Conservation (phyloP, 2,797 vertebrate genomes). For the Argya squamiceps region DNA sequence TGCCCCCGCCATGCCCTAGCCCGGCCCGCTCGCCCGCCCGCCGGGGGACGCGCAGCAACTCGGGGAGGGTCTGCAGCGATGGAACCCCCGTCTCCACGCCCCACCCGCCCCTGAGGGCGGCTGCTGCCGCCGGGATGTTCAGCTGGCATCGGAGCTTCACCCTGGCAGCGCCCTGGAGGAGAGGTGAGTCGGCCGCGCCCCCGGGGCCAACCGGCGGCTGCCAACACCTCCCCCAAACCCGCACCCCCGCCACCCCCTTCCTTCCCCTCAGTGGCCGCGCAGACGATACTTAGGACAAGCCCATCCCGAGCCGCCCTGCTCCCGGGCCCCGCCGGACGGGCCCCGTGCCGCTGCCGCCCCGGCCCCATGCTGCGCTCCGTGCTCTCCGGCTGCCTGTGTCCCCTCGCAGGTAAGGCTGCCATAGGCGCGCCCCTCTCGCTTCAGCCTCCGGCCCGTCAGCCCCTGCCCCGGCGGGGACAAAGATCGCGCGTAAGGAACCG, state of each 20-base stretch:
- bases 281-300: neutral
- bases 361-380: slow-evolving; percentile 35
- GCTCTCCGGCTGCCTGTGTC: slow-evolving; percentile 48
- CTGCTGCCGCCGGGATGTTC: slow-evolving; percentile 74
- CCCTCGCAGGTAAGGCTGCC: slow-evolving; percentile 30
- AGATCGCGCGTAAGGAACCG: neutral
- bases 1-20: neutral
- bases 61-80: neutral
- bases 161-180: slow-evolving; percentile 81
- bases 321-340: neutral
- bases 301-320: neutral
- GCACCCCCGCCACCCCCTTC: slow-evolving; percentile 1
- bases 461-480: no score
- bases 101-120: neutral
- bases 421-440: rapidly evolving
- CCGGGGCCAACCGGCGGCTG: neutral
- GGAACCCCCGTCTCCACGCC: neutral
- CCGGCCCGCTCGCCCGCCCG: neutral
- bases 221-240: neutral
- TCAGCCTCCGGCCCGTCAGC: neutral
- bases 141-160: slow-evolving; percentile 82
- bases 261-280: neutral
- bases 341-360: neutral
- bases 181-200: slow-evolving; percentile 75
- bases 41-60: neutral